phyloP scores from a whole-genome alignment of 2,888 invertebrate species.

The Hyalella azteca region DNA sequence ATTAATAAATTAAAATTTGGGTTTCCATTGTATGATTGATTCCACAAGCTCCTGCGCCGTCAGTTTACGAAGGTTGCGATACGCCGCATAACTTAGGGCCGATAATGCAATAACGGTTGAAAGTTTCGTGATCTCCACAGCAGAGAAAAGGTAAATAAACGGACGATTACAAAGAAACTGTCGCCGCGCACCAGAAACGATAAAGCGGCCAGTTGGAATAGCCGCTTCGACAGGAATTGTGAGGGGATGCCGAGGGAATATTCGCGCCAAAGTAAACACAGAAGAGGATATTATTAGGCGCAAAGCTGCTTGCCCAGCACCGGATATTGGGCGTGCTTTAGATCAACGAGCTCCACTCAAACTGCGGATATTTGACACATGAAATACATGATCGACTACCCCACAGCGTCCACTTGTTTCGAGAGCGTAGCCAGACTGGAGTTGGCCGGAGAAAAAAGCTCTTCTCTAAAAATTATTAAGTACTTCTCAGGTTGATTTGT shows the following conservation, averaged over 20 bases:
- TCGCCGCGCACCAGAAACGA: not conserved
- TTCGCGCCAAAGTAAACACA: conserved; percentile 29
- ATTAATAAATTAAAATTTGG: too few species aligned
- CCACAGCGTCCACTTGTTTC: not conserved
- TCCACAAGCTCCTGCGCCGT: too few species aligned
- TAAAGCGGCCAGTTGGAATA: conserved; percentile 4
- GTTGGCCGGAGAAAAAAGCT: not conserved
- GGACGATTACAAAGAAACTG: conserved; percentile 10
- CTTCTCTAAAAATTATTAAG: too few species aligned
- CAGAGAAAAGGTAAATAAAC: not conserved
- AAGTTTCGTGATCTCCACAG: conserved; percentile 22
- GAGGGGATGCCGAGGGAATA: conserved; percentile 8
- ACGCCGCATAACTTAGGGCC: too few species aligned
- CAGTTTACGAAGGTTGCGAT: too few species aligned
- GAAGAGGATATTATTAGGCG: conserved; percentile 32
- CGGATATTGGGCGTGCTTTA: conserved; percentile 31
- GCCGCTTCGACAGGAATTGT: conserved; percentile 23
- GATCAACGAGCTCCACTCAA: conserved; percentile 34
- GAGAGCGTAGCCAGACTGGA: not conserved
- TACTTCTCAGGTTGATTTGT: too few species aligned
- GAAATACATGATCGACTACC: not conserved
- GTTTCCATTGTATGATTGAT: too few species aligned
- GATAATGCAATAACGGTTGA: too few species aligned
- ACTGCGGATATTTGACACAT: conserved; percentile 33
- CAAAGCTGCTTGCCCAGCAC: conserved; percentile 33